These are phyloP conservation scores for Mylabris phalerata DNA, from an alignment of 1,140 invertebrate species.

Conservation along the genomic window DNA sequence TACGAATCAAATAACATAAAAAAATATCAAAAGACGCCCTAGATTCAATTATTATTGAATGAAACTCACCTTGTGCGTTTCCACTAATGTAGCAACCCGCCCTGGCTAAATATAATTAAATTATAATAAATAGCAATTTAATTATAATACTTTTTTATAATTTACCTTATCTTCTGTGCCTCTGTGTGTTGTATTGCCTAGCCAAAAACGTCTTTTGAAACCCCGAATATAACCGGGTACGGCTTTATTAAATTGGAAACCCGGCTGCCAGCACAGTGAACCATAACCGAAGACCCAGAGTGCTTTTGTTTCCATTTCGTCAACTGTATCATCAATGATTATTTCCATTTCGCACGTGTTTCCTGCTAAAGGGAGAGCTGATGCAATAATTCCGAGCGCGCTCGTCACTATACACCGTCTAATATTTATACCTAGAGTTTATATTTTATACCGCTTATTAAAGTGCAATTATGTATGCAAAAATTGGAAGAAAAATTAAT, in stretches of 20 bases:
- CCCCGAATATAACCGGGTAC: slow-evolving; percentile 67
- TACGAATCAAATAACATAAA: not conserved
- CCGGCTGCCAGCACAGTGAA: slow-evolving; percentile 80
- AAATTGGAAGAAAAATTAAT: too few species aligned
- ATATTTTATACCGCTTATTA: too few species aligned
- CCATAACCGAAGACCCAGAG: slow-evolving; percentile 84
- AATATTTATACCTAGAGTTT: too few species aligned
- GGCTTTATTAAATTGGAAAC: slow-evolving; percentile 67
- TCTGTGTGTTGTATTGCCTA: slow-evolving; percentile 76
- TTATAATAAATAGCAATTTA: not conserved
- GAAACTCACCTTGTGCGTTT: slow-evolving; percentile 61
- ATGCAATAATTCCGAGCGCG: slow-evolving; percentile 11
- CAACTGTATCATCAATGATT: slow-evolving; percentile 24
- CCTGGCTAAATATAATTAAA: slow-evolving; percentile 60
- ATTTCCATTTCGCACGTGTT: not conserved
- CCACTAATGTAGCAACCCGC: slow-evolving; percentile 67
- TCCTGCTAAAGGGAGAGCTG: not conserved
- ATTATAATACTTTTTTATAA: too few species aligned
- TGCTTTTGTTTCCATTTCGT: slow-evolving; percentile 31
- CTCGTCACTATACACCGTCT: too few species aligned
- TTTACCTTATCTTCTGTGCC: slow-evolving; percentile 73
- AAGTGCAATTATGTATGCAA: too few species aligned
- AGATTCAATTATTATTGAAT: not conserved
- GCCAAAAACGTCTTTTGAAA: slow-evolving; percentile 75
- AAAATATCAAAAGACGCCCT: too few species aligned